Conservation (phyloP, 2,113 vertebrate species). For the Lutjanus erythropterus region DNA sequence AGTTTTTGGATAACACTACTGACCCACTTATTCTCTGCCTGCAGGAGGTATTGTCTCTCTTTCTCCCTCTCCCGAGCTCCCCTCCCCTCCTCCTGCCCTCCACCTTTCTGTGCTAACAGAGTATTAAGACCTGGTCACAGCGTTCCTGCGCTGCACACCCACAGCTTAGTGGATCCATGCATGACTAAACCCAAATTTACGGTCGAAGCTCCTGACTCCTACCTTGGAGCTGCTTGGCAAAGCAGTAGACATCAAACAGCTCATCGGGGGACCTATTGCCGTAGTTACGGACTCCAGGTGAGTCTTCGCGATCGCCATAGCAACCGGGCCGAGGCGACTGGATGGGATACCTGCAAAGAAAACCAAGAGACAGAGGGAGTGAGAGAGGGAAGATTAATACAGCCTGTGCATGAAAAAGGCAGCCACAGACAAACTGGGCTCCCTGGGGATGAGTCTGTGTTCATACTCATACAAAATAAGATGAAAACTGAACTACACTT, state of each 20-base stretch:
- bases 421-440: slow-evolving; percentile 43
- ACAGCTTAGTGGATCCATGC: slow-evolving; percentile 30
- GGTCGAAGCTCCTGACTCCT: slow-evolving; percentile 39
- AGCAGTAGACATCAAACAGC: slow-evolving; percentile 96
- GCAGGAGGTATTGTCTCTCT: neutral
- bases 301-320: slow-evolving; percentile 94
- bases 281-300: slow-evolving; percentile 95
- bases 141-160: slow-evolving; percentile 20
- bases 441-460: slow-evolving; percentile 45
- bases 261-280: slow-evolving; percentile 88
- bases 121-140: slow-evolving; percentile 25
- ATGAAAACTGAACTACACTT: slow-evolving; percentile 44
- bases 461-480: slow-evolving; percentile 40
- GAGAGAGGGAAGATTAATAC: slow-evolving; percentile 47
- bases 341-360: slow-evolving; percentile 92
- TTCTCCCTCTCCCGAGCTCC: neutral
- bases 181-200: slow-evolving; percentile 60
- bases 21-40: slow-evolving; percentile 22
- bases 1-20: slow-evolving; percentile 41
- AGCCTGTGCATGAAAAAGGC: slow-evolving; percentile 30
- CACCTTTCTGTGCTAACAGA: slow-evolving; percentile 25
- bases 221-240: slow-evolving; percentile 89
- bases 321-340: slow-evolving; percentile 94
- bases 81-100: neutral
- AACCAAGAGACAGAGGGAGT: slow-evolving; percentile 6